Base-by-base conservation (phyloP, 2,888 invertebrate species). In the Linyphia triangularis region DNA sequence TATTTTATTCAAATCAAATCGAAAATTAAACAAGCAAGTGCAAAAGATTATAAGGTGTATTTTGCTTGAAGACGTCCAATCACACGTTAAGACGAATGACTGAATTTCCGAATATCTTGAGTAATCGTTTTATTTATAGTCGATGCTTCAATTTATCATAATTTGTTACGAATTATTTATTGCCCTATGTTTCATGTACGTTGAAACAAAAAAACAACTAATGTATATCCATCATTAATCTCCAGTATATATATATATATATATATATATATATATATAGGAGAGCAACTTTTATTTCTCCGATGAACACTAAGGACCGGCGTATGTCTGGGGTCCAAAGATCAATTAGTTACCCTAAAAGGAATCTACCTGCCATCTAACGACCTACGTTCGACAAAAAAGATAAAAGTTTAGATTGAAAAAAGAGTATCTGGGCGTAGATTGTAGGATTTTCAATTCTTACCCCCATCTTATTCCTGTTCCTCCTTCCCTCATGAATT, bases 301-400 rank as follows among this genome's bases (percentile, higher is more conserved):
- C 43, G 19, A 6, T 16, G 7, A 75, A 61, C 37, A 6, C 24
- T 75, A 24, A 75, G 33, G 9, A 61, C 10, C 22, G 37, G 13
- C 10, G 22, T 19, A 61, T 40, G 19, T 16, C n/a, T 28, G 5
- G 16, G 7, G 22, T 78, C 78, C 22, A 63, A 65, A 65, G 78
- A 65, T 65, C 51, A 43, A 65, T 51, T 78, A 78, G 65, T 65
- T 40, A 78, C 26, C 65, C 43, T 65, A 43, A 78, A 77, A 63
- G 22, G 72, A 30, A 6, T 16, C 10, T 26, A 65, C 40, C 28
- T 26, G 28, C n/a, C 43, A 65, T 65, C 26, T 43, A 22, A 26
- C 24, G 7, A n/a, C 22, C n/a, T n/a, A n/a, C n/a, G n/a, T n/a
- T 24, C 7, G 0, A 40, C 5, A 78, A 65, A 78, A 24, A 78